Conservation (phyloP, 2,113 vertebrate genomes). For the Ahaetulla prasina region DNA sequence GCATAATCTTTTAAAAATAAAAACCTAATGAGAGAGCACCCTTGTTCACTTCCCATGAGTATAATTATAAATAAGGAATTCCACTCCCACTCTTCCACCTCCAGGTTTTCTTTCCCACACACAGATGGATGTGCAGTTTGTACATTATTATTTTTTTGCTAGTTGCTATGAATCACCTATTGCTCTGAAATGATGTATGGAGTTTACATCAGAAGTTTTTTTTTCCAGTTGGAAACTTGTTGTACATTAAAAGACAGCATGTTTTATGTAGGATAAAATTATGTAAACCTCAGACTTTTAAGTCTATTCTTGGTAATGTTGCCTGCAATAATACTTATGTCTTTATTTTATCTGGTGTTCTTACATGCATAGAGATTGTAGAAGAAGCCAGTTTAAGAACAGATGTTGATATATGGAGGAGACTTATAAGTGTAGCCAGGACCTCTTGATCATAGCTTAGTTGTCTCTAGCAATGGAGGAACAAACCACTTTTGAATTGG, state of each 20-base stretch:
- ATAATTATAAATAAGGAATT: conserved; percentile 30
- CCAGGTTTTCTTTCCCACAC: conserved; percentile 4
- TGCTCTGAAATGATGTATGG: not conserved
- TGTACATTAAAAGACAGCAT: not conserved
- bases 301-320: not conserved
- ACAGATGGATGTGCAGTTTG: not conserved
- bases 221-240: not conserved
- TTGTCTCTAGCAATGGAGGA: not conserved
- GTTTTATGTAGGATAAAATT: not conserved
- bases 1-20: conserved; percentile 11
- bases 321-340: not conserved
- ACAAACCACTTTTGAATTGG: not conserved
- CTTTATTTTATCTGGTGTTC: not conserved
- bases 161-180: conserved; percentile 4
- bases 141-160: not conserved
- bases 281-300: not conserved
- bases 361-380: not conserved
- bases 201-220: not conserved
- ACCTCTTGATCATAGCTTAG: not conserved
- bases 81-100: not conserved
- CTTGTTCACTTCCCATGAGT: conserved; percentile 9
- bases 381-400: not conserved
- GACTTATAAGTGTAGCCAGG: not conserved
- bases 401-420: not conserved
- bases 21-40: not conserved